Percentiles rank a stretch among this genome's conserved stretches.
Conservation (phyloP, 1,140 invertebrate species). For the Drosophila bocki region DNA sequence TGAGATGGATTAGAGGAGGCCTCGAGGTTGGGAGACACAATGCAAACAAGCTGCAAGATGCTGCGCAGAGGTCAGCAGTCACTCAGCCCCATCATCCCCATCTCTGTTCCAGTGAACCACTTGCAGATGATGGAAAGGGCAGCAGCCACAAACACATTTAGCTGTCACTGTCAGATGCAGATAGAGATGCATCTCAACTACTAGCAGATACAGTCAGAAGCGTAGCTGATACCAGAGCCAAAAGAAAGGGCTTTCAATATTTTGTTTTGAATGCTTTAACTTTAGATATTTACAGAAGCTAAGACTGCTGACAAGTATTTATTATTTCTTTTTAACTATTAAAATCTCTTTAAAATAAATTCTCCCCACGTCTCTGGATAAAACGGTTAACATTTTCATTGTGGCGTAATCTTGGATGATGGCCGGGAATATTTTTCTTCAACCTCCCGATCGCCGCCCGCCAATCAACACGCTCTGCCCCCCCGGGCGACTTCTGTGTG, state of each 20-base stretch:
- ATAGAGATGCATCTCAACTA: slow-evolving; percentile 3
- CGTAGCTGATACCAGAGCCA: neutral
- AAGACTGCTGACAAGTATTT: neutral
- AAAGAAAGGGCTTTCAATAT: neutral
- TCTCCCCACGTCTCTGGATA: slow-evolving; percentile 22
- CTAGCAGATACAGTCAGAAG: neutral
- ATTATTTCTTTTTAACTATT: neutral
- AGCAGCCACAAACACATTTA: slow-evolving; percentile 43
- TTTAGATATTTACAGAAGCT: neutral
- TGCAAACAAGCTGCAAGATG: slow-evolving; percentile 64
- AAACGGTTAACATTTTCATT: slow-evolving; percentile 35
- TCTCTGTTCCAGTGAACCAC: slow-evolving; percentile 51
- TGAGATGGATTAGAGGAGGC: slow-evolving; percentile 57
- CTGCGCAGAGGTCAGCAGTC: slow-evolving; percentile 53
- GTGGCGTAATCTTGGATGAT: slow-evolving; percentile 35
- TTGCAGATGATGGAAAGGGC: slow-evolving; percentile 47
- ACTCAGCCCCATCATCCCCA: slow-evolving; percentile 30
- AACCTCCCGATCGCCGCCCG: neutral
- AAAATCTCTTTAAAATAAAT: neutral
- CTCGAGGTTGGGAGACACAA: slow-evolving; percentile 27
- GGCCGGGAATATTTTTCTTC: slow-evolving; percentile 13
- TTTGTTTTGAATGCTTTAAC: neutral
- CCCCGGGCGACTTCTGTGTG: slow-evolving; percentile 52
- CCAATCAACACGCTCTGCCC: slow-evolving; percentile 11
- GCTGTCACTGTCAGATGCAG: slow-evolving; percentile 49